Percentiles rank a stretch among this genome's conserved stretches.
phyloP scores from a whole-genome alignment of 2,888 invertebrate species.

The Cephus sareptanus region DNA sequence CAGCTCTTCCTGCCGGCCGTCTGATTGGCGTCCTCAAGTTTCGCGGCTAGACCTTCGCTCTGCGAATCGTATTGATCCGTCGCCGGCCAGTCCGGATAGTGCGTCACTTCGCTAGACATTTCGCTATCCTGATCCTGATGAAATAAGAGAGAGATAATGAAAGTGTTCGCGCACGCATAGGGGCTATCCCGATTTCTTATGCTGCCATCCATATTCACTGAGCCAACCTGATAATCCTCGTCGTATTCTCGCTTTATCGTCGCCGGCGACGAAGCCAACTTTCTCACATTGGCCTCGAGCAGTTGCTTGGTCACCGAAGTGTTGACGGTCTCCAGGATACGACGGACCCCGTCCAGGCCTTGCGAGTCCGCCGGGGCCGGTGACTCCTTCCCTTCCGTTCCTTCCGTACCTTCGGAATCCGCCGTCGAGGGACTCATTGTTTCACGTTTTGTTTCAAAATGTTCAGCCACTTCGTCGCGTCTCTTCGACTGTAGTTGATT shows the following conservation, averaged over 20 bases:
- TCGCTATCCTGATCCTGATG: slow-evolving; percentile 78
- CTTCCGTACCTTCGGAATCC: slow-evolving; percentile 74
- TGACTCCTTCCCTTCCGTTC: slow-evolving; percentile 68
- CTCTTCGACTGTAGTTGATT: slow-evolving; percentile 70
- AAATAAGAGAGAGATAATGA: background rate
- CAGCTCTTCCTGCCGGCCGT: slow-evolving; percentile 50
- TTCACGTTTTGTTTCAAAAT: slow-evolving; percentile 56
- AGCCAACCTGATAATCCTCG: slow-evolving; percentile 55
- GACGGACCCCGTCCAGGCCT: slow-evolving; percentile 75
- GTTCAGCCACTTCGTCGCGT: slow-evolving; percentile 52
- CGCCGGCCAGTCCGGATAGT: slow-evolving; percentile 54
- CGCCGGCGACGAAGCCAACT: slow-evolving; percentile 72
- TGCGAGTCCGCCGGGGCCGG: slow-evolving; percentile 63
- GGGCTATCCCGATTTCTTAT: no score
- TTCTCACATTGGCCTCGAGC: slow-evolving; percentile 77
- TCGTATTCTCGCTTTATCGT: slow-evolving; percentile 59
- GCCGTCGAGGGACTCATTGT: slow-evolving; percentile 59
- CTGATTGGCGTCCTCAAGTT: slow-evolving; percentile 74
- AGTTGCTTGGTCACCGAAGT: slow-evolving; percentile 81
- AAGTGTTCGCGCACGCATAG: background rate
- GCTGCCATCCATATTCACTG: background rate
- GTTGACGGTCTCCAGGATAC: slow-evolving; percentile 80
- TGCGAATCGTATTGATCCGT: slow-evolving; percentile 64
- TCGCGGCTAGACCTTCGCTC: slow-evolving; percentile 82
- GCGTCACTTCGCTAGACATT: slow-evolving; percentile 59